These are phyloP conservation scores for Chelonia mydas DNA, from an alignment of 2,797 vertebrate species.

Conservation along the genomic window DNA sequence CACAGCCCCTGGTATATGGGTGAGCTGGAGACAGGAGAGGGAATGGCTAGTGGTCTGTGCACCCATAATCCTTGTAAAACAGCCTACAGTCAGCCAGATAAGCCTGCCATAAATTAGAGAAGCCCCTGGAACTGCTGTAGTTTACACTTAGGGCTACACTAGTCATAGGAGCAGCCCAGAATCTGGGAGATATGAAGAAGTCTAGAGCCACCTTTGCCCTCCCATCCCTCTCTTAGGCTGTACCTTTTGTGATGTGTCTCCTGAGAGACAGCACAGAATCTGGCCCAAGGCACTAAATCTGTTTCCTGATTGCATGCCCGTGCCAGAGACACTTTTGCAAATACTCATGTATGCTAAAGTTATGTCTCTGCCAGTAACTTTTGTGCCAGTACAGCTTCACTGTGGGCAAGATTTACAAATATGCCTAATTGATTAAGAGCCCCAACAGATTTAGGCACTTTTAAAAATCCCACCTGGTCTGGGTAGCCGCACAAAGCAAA, in stretches of 20 bases:
- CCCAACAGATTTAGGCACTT: rapidly evolving
- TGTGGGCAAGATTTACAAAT: not conserved
- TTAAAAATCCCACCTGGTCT: not conserved
- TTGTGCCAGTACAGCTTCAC: not conserved
- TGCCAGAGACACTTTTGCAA: not conserved
- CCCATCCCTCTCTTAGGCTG: rapidly evolving
- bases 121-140: not conserved
- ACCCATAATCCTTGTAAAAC: not conserved
- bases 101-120: not conserved
- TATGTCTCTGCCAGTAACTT: not conserved
- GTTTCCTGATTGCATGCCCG: not conserved
- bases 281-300: not conserved
- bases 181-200: not conserved
- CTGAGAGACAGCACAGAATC: not conserved
- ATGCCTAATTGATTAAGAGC: not conserved
- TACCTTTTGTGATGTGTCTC: not conserved
- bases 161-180: not conserved
- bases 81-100: rapidly evolving
- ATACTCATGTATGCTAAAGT: not conserved
- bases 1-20: rapidly evolving
- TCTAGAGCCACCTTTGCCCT: not conserved
- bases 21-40: not conserved
- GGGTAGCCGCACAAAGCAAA: slow-evolving; percentile 4
- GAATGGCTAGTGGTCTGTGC: not conserved
- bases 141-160: not conserved